A percentile compares a stretch with the other conserved stretches of the same genome.
phyloP scores from a whole-genome alignment of 2,888 invertebrate genomes.

The Apeira syringaria region DNA sequence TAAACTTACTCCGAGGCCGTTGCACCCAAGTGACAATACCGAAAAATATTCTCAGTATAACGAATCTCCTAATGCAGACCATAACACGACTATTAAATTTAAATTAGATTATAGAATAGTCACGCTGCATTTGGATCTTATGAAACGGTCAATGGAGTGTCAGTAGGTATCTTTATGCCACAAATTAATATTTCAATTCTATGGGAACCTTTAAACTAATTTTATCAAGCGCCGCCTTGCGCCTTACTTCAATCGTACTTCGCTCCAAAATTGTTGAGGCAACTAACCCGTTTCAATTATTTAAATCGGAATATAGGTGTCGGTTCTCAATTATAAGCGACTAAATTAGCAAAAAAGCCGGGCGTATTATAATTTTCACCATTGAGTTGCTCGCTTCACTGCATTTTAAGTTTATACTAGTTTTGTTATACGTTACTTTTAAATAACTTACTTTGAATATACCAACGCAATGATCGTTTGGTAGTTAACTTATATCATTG shows the following conservation, averaged over 20 bases:
- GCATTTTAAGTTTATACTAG: conserved; percentile 58
- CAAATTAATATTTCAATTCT: conserved; percentile 73
- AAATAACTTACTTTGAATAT: conserved; percentile 49
- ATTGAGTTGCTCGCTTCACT: conserved; percentile 59
- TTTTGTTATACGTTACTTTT: conserved; percentile 47
- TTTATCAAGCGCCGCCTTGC: conserved; percentile 31
- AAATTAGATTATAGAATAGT: conserved; percentile 77
- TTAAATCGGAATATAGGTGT: conserved; percentile 36
- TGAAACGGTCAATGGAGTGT: conserved; percentile 77
- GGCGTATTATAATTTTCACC: conserved; percentile 58
- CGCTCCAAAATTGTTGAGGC: conserved; percentile 30
- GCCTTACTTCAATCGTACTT: conserved; percentile 32
- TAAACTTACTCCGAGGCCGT: conserved; percentile 64
- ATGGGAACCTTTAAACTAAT: conserved; percentile 54
- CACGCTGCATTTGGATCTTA: conserved; percentile 70
- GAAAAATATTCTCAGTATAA: conserved; percentile 55
- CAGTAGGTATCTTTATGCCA: conserved; percentile 57
- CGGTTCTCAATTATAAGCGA: conserved; percentile 55
- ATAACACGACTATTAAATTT: conserved; percentile 69
- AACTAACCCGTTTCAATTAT: conserved; percentile 34
- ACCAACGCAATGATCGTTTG: conserved; percentile 5
- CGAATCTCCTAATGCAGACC: conserved; percentile 61
- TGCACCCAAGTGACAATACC: conserved; percentile 69
- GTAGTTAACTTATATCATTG: too few species aligned
- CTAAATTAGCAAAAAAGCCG: conserved; percentile 59